A percentile compares a stretch with the other conserved stretches of the same genome.
Evolutionary conservation across 2,113 vertebrate species (phyloP).

Genomic region (Cyanoderma ruficeps): DNA sequence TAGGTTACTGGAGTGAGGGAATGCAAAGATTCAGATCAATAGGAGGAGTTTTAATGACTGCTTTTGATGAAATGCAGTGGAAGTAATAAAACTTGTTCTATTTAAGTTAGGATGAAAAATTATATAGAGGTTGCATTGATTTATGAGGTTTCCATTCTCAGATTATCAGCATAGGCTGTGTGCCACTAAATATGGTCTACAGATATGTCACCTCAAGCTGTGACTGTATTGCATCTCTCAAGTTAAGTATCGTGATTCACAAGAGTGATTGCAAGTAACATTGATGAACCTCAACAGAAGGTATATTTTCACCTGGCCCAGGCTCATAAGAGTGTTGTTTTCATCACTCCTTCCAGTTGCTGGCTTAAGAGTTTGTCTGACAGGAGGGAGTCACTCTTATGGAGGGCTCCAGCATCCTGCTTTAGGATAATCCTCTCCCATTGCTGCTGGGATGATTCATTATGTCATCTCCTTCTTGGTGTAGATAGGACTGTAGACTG

Average conservation of each 20-base stretch:
- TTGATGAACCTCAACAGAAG: background rate
- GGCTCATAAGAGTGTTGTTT: background rate
- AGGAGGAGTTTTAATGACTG: background rate
- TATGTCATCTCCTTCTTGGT: background rate
- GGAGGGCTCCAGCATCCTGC: background rate
- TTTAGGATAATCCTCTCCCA: background rate
- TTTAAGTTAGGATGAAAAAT: background rate
- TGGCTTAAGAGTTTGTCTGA: background rate
- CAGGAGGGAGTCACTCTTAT: background rate
- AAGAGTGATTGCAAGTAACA: background rate
- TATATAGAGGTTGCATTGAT: background rate
- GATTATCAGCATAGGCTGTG: background rate
- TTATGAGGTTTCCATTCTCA: slow-evolving; percentile 19
- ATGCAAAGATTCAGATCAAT: background rate
- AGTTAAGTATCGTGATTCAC: background rate
- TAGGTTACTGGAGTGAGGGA: background rate
- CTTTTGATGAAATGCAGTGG: slow-evolving; percentile 16
- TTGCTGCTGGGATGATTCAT: background rate
- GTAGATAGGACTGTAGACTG: background rate
- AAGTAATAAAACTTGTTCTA: background rate
- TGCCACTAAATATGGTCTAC: background rate
- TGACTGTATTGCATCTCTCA: background rate
- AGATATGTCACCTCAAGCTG: background rate
- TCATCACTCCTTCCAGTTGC: background rate
- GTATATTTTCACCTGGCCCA: background rate